Percentiles rank a stretch among this genome's conserved stretches.
Evolutionary conservation across 2,113 vertebrate species (phyloP).

Genomic region (Microtus montanus): DNA sequence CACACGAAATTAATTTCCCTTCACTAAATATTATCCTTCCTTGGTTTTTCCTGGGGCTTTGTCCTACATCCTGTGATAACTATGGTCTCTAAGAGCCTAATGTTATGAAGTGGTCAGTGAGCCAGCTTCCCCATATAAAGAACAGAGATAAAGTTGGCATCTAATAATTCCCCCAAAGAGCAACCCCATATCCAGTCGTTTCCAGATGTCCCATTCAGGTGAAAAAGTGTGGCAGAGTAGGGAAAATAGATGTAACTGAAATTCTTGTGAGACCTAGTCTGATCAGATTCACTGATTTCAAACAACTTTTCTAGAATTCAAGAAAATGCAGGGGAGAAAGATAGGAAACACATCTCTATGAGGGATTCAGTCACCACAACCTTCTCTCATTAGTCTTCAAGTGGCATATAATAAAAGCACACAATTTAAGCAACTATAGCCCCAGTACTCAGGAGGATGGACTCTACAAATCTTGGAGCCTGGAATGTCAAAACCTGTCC

Average conservation of each 20-base stretch:
- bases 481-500: not conserved
- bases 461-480: not conserved
- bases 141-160: not conserved
- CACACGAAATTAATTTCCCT: not conserved
- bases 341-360: not conserved
- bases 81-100: not conserved
- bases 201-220: not conserved
- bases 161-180: not conserved
- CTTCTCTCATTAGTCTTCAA: not conserved
- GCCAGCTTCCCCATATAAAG: not conserved
- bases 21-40: not conserved
- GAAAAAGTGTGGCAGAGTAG: not conserved
- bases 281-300: not conserved
- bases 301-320: not conserved
- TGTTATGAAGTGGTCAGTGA: not conserved
- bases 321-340: not conserved
- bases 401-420: not conserved
- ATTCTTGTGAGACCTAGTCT: not conserved
- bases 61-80: not conserved
- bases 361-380: not conserved
- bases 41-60: not conserved
- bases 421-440: not conserved
- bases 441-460: not conserved
- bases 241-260: not conserved
- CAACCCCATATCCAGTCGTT: not conserved